Evolutionary conservation across 2,113 vertebrate genomes (phyloP), one percentile per base, ranked within the genome.

Genomic region (Pollachius pollachius): DNA sequence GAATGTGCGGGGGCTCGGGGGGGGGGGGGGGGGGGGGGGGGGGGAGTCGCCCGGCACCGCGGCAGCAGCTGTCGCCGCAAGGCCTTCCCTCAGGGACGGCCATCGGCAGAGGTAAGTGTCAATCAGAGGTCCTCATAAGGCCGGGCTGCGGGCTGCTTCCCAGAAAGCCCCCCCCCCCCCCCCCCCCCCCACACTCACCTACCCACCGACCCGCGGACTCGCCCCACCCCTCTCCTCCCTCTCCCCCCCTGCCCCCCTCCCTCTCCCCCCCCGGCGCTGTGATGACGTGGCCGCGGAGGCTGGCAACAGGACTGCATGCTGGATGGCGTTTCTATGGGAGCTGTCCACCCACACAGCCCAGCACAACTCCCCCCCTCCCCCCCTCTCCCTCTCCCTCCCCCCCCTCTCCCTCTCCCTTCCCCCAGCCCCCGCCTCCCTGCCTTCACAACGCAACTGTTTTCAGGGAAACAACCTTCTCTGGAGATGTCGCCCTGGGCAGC

Each of bases 21-120:
- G 62, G 65, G 68, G 73, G 71, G 67, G 9, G 62, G 65, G 68
- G 73, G 78, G 69, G 69, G 64, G 68, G 75, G 73, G 74, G 48
- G 3, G 12, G 13, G 59, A 3, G 77, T 68, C 69, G 83, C 72
- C 75, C 23, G 73, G 79, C 79, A 74, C 80, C 77, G 65, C 74
- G 75, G 77, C 72, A 65, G 83, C 89, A 90, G 89, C 86, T 89
- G 89, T 79, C 76, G 67, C 71, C 5, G 34, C 25, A 77, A 78
- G 65, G 73, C 34, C 37, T 68, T 80, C 83, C 84, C 81, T 61
- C 66, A 69, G 82, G 84, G 83, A 71, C 76, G 37, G 77, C 72
- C 76, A 84, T 84, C 86, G 71, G 81, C 87, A 89, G 87, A 83
- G 87, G 83, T 81, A 77, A 70, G 85, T 89, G 89, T 89, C 87